Evolutionary conservation across 1,140 invertebrate species (phyloP), one percentile per base, ranked within the genome.

Genomic region (Drosophila sulfurigaster): DNA sequence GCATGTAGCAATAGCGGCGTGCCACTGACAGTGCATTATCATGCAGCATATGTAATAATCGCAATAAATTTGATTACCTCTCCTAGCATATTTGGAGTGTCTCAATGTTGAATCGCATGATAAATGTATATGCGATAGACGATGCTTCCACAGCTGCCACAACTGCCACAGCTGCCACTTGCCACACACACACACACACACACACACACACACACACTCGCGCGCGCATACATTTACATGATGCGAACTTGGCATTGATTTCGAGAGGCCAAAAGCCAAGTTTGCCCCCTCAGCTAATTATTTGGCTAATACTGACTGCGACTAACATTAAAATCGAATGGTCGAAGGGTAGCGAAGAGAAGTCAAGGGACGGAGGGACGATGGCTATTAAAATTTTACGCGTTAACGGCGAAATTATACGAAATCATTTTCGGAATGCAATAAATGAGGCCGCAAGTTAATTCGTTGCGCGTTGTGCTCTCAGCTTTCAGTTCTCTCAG

Each of bases 21-120:
- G 35, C 32, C 52, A 66, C 38, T 35, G 54, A 25, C 49, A 51
- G 38, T 70, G 67, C 66, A 73, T 73, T 73, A 72, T 59, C 63
- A 63, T 75, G 72, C 58, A 62, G 72, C 51, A 75, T 75, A 70
- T 75, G 72, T 70, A 58, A 70, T 70, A 78, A 70, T 49, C 56
- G 66, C 66, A 75, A 78, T 78, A 65, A 75, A 75, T 78, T 78
- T 75, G 76, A 78, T 78, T 75, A 78, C 72, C 76, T 75, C 76
- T 65, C 51, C 51, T 60, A 49, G 28, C 65, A 78, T 70, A 71
- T 75, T 65, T 58, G 38, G 25, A 62, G 41, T 59, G 63, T 51
- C 43, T 66, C n/a, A 11, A 38, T 25, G 20, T 38, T 38, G 20
- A 38, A 41, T 52, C 8, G 30, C 32, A 46, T 56, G 63, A 66